phyloP scores from a whole-genome alignment of 2,113 vertebrate species.

The Bos javanicus region DNA sequence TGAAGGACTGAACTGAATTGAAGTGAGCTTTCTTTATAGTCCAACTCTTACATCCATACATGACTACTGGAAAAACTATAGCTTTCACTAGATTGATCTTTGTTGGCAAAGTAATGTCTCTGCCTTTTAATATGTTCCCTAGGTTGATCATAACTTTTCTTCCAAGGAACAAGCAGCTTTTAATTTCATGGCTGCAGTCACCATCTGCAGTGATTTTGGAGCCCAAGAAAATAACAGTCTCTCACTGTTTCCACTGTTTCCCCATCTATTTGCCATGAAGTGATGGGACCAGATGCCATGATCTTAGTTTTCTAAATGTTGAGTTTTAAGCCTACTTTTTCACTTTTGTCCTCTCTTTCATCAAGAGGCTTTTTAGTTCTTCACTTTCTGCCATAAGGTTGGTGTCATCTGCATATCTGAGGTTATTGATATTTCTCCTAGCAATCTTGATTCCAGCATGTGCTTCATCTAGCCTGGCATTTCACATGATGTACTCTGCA shows the following conservation, averaged over 20 bases:
- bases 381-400: neutral
- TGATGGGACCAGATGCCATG: neutral
- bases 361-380: neutral
- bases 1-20: too few relatives aligned
- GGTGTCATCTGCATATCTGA: neutral
- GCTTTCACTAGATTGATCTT: neutral
- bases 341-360: neutral
- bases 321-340: neutral
- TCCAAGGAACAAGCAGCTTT: neutral
- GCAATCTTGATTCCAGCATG: neutral
- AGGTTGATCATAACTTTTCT: neutral
- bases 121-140: neutral
- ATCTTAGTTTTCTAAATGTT: neutral
- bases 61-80: neutral
- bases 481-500: neutral
- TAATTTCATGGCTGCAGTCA: neutral
- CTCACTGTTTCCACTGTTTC: neutral
- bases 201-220: neutral
- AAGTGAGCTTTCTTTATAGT: neutral
- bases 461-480: neutral
- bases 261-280: neutral
- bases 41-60: neutral
- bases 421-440: neutral
- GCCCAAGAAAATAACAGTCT: neutral
- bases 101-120: neutral